Percentiles rank a stretch among this genome's conserved stretches.
These are phyloP conservation scores for Stratiomys singularior DNA, from an alignment of 2,888 invertebrate genomes.

Conservation along the genomic window DNA sequence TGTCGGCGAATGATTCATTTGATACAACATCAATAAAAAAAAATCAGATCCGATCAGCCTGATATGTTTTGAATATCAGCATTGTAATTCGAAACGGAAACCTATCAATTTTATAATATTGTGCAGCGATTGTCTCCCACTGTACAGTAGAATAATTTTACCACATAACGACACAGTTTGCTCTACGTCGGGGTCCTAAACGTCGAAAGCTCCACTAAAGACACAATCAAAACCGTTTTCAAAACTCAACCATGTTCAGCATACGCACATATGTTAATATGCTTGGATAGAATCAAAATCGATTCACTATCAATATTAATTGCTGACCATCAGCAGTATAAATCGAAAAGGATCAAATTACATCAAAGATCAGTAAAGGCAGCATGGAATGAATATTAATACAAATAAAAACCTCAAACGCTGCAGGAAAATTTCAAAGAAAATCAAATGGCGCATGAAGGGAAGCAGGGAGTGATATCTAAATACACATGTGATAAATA, in stretches of 20 bases:
- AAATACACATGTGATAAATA: neutral
- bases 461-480: neutral
- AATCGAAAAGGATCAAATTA: slow-evolving; percentile 11
- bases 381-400: neutral
- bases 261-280: neutral
- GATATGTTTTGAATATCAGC: neutral
- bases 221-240: no score
- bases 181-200: neutral
- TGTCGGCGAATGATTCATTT: slow-evolving; percentile 25
- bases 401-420: neutral
- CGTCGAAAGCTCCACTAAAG: neutral
- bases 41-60: neutral
- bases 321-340: slow-evolving; percentile 14
- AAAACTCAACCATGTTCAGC: neutral
- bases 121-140: neutral
- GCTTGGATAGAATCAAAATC: neutral
- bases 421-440: neutral
- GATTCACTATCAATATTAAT: slow-evolving; percentile 13
- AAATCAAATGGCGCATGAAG: neutral
- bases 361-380: neutral
- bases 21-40: slow-evolving; percentile 16
- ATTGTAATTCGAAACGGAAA: slow-evolving; percentile 21
- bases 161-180: neutral
- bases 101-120: slow-evolving; percentile 19
- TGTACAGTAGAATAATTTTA: neutral